These are phyloP conservation scores for Indri indri DNA, from an alignment of 2,113 vertebrate genomes.

Conservation along the genomic window DNA sequence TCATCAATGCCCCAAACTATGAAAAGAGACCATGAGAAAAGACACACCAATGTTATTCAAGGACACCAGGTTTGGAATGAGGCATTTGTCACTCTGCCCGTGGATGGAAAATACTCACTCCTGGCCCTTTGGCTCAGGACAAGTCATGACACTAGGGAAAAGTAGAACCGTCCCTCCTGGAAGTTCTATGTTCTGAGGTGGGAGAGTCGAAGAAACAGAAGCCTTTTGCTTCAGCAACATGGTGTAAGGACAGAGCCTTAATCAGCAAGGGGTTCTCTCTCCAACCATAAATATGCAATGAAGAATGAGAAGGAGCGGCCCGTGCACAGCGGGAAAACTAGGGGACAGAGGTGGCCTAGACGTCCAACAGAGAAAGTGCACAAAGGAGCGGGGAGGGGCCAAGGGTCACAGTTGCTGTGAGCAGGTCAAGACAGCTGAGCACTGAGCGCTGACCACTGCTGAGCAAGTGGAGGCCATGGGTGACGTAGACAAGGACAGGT, in stretches of 20 bases:
- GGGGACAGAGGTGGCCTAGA: background rate
- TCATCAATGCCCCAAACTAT: background rate
- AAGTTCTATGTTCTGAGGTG: background rate
- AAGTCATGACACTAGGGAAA: background rate
- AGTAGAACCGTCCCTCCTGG: background rate
- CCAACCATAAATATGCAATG: background rate
- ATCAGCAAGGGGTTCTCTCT: background rate
- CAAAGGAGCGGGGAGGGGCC: background rate
- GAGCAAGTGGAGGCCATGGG: background rate
- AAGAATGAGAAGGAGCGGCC: background rate
- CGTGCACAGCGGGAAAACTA: background rate
- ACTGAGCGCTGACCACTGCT: background rate
- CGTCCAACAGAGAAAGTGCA: background rate
- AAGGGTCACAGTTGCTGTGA: background rate
- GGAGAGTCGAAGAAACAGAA: background rate
- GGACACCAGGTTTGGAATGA: background rate
- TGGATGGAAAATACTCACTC: background rate
- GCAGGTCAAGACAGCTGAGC: background rate
- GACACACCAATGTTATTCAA: background rate
- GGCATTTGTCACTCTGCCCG: background rate
- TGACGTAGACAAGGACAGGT: background rate
- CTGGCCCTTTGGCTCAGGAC: background rate
- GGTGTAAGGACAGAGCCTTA: background rate
- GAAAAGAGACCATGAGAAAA: background rate
- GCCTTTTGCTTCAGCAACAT: background rate